A percentile compares a stretch with the other conserved stretches of the same genome.
Evolutionary conservation across 1,140 invertebrate species (phyloP).

Genomic region (Armadillidium nasatum): DNA sequence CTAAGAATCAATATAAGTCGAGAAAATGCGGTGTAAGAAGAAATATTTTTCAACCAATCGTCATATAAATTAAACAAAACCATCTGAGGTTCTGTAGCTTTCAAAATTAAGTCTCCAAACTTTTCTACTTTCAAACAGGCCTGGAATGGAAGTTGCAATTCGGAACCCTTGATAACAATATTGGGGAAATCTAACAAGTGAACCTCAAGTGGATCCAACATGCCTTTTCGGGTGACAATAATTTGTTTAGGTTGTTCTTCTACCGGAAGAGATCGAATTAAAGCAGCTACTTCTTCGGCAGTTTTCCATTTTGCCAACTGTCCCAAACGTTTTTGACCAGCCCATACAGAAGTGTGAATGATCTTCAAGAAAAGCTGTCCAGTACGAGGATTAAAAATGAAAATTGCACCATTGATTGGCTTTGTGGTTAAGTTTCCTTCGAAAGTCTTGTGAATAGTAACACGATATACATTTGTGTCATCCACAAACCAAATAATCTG

Average conservation of each 20-base stretch:
- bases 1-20: constrained; percentile 92
- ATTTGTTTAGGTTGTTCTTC: constrained; percentile 99
- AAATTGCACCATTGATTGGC: constrained; percentile 99
- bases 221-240: constrained; percentile 97
- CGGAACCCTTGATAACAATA: constrained; percentile 99
- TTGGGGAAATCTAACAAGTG: constrained; percentile 99
- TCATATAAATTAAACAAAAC: constrained; percentile 99
- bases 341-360: constrained; percentile 99
- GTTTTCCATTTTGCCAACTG: constrained; percentile 99
- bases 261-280: constrained; percentile 96
- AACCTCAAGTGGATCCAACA: constrained; percentile 97
- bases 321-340: constrained; percentile 89
- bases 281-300: constrained; percentile 98
- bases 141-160: constrained; percentile 98
- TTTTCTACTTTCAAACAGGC: constrained; percentile 98
- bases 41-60: constrained; percentile 97
- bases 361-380: constrained; percentile 99
- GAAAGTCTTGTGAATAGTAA: constrained; percentile 99
- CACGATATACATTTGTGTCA: constrained; percentile 98
- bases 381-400: constrained; percentile 98
- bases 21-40: constrained; percentile 94
- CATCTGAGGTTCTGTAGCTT: constrained; percentile 99
- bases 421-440: constrained; percentile 99
- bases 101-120: constrained; percentile 97
- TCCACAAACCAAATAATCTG: constrained; percentile 90